These are phyloP conservation scores for Turritopsis rubra DNA, from an alignment of 30 jellyfish, hydroid and myxozoan genomes.

Conservation along the genomic window DNA sequence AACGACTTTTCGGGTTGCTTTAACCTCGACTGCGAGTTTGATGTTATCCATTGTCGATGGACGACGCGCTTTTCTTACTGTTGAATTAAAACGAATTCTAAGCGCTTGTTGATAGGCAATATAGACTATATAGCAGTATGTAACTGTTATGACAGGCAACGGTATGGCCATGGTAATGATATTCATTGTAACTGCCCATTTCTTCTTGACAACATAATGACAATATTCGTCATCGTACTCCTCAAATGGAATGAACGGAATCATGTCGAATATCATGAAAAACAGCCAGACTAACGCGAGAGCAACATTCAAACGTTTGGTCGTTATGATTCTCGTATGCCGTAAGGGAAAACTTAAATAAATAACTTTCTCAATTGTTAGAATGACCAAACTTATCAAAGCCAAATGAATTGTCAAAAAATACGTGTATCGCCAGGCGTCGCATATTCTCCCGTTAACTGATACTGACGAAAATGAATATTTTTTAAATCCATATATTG, in stretches of 20 bases:
- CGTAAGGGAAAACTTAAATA: conserved; percentile 46
- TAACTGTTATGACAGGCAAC: conserved; percentile 42
- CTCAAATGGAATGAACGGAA: conserved; percentile 38
- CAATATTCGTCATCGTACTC: conserved; percentile 28
- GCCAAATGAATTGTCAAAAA: conserved; percentile 63
- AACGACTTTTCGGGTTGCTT: conserved; percentile 59
- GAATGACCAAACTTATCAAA: conserved; percentile 45
- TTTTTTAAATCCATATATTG: conserved; percentile 68
- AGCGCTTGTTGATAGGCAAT: conserved; percentile 61
- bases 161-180: conserved; percentile 58
- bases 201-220: conserved; percentile 46
- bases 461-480: conserved; percentile 28
- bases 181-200: conserved; percentile 70
- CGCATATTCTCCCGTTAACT: conserved; percentile 44
- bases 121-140: conserved; percentile 40
- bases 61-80: neutral
- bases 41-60: conserved; percentile 26
- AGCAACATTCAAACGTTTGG: conserved; percentile 4
- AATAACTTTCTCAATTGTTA: conserved; percentile 42
- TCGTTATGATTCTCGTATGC: conserved; percentile 43
- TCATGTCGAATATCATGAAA: conserved; percentile 51
- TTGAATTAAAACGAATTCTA: neutral
- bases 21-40: conserved; percentile 35
- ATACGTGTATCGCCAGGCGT: conserved; percentile 61
- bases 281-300: conserved; percentile 38